These are phyloP conservation scores for Pseudopipra pipra DNA, from an alignment of 2,113 vertebrate genomes.

Conservation along the genomic window DNA sequence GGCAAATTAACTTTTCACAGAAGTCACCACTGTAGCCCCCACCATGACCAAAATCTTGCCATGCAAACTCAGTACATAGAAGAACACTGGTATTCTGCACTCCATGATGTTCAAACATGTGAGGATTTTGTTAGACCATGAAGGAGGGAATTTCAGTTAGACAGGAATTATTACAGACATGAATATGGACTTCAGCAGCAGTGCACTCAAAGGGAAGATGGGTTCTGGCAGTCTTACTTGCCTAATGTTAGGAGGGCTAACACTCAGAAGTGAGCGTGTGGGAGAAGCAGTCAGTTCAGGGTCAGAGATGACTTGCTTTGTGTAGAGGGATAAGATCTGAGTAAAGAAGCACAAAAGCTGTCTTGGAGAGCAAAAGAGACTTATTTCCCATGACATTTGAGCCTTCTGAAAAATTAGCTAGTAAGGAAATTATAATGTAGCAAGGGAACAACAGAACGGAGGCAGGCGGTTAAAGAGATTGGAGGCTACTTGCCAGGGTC, in stretches of 20 bases:
- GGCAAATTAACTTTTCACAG: background rate
- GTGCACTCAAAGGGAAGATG: background rate
- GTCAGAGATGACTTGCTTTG: background rate
- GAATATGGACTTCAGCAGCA: background rate
- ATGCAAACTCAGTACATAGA: background rate
- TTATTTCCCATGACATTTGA: background rate
- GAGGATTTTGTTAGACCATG: background rate
- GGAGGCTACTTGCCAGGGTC: background rate
- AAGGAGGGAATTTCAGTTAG: background rate
- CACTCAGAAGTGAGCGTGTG: background rate
- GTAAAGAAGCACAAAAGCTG: background rate
- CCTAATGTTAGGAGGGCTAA: background rate
- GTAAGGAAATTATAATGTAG: background rate
- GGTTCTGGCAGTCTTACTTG: background rate
- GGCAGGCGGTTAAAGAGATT: background rate
- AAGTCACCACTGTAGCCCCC: background rate
- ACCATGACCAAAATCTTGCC: background rate
- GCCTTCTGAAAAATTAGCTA: slow-evolving; percentile 1
- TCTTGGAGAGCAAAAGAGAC: background rate
- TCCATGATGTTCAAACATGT: background rate
- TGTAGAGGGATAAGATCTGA: background rate
- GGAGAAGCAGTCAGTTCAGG: background rate
- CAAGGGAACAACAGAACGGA: background rate
- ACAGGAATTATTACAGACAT: background rate
- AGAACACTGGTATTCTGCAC: background rate